Percentiles rank a stretch among this genome's conserved stretches.
These are phyloP conservation scores for Mimachlamys varia DNA, from an alignment of 2,888 invertebrate genomes.

Conservation along the genomic window DNA sequence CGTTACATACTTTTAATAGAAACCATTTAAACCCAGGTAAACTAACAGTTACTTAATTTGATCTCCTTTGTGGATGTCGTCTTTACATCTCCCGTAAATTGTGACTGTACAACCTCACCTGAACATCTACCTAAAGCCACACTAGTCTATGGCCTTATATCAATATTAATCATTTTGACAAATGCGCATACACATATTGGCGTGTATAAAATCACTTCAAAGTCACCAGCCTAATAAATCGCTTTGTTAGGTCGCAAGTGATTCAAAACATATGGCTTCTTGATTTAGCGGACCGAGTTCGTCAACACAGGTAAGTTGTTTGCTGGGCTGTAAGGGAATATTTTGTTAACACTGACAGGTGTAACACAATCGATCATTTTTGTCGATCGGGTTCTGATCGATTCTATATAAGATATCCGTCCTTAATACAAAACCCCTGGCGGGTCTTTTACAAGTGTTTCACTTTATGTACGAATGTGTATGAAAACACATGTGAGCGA, in stretches of 20 bases:
- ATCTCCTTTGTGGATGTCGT: background rate
- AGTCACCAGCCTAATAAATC: conserved; percentile 25
- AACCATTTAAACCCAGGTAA: background rate
- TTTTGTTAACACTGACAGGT: conserved; percentile 32
- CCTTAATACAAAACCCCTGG: background rate
- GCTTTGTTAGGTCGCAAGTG: conserved; percentile 28
- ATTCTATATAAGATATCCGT: conserved; percentile 21
- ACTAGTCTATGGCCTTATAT: background rate
- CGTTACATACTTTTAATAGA: too few relatives aligned
- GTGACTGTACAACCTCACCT: background rate
- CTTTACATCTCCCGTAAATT: background rate
- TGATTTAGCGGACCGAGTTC: conserved; percentile 9
- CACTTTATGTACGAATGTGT: background rate
- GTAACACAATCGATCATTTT: conserved; percentile 35
- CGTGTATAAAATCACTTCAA: conserved; percentile 33
- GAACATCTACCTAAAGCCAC: background rate
- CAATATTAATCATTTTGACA: conserved; percentile 34
- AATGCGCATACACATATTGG: conserved; percentile 17
- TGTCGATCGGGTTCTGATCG: conserved; percentile 20
- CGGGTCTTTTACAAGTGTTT: background rate
- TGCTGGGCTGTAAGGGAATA: background rate
- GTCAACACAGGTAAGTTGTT: conserved; percentile 10
- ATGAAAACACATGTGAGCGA: background rate
- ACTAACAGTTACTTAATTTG: background rate
- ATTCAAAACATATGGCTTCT: conserved; percentile 22